These are phyloP conservation scores for Conus ventricosus DNA, from an alignment of 1,140 invertebrate species.

Conservation along the genomic window DNA sequence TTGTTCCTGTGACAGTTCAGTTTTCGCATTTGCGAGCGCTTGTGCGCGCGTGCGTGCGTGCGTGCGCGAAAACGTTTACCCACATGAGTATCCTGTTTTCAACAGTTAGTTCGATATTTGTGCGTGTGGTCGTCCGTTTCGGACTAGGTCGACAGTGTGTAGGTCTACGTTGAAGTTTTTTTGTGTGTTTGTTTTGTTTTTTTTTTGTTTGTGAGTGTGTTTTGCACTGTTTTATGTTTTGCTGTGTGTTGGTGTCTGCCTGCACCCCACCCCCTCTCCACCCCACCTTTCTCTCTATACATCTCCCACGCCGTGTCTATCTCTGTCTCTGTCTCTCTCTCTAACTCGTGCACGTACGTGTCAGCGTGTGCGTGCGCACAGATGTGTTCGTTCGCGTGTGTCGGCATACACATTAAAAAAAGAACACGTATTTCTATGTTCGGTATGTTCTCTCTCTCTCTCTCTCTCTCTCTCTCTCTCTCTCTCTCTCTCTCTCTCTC, in stretches of 20 bases:
- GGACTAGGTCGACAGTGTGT: background rate
- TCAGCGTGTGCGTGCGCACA: background rate
- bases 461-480: no score
- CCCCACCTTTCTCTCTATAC: no score
- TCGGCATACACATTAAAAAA: no score
- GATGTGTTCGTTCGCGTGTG: background rate
- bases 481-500: no score
- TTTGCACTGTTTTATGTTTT: background rate
- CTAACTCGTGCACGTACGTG: background rate
- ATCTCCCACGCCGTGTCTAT: no score
- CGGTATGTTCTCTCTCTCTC: no score
- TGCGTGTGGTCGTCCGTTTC: no score
- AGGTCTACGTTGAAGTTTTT: background rate
- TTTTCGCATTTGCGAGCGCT: background rate
- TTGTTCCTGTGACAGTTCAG: constrained; percentile 2
- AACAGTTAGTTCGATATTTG: no score
- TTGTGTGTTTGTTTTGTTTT: background rate
- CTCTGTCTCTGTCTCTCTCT: no score
- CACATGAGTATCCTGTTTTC: no score
- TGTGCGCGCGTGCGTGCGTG: constrained; percentile 8
- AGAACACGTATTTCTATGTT: no score
- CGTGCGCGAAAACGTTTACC: background rate
- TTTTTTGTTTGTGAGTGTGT: background rate
- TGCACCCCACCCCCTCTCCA: no score
- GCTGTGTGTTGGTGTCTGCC: background rate